Evolutionary conservation across 2,113 vertebrate genomes (phyloP).

Genomic region (Platysteira castanea): DNA sequence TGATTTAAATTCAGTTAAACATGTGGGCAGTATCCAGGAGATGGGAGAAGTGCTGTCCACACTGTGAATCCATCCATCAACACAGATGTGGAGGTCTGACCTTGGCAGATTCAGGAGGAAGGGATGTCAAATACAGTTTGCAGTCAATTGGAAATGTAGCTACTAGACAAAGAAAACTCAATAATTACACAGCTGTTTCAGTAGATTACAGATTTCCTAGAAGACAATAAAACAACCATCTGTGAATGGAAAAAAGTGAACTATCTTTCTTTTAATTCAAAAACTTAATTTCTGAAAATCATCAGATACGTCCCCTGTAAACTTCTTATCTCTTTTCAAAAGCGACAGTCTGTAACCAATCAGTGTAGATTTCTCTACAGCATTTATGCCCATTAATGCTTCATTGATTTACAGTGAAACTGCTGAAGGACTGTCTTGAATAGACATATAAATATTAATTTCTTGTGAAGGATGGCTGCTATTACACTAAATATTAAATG

Average conservation of each 20-base stretch:
- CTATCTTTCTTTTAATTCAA: not conserved
- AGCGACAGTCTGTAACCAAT: not conserved
- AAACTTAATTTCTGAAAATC: not conserved
- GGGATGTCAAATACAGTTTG: not conserved
- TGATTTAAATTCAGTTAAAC: not conserved
- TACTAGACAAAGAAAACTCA: not conserved
- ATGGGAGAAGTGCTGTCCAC: not conserved
- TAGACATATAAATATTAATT: conserved; percentile 26
- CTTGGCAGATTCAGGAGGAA: not conserved
- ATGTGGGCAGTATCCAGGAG: not conserved
- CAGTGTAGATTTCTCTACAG: not conserved
- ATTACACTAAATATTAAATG: conserved; percentile 40
- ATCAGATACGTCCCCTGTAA: not conserved
- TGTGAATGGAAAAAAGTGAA: not conserved
- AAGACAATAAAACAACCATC: not conserved
- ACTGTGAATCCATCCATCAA: not conserved
- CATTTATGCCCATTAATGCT: not conserved
- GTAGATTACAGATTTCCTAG: not conserved
- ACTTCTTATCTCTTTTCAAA: not conserved
- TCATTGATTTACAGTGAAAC: not conserved
- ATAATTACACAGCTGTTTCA: not conserved
- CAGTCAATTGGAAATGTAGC: not conserved
- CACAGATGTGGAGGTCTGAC: not conserved
- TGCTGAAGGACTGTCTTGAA: not conserved
- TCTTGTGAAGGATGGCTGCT: conserved; percentile 10